These are phyloP conservation scores for Pristionchus fissidentatus DNA, from an alignment of 2,888 invertebrate species.

Conservation along the genomic window DNA sequence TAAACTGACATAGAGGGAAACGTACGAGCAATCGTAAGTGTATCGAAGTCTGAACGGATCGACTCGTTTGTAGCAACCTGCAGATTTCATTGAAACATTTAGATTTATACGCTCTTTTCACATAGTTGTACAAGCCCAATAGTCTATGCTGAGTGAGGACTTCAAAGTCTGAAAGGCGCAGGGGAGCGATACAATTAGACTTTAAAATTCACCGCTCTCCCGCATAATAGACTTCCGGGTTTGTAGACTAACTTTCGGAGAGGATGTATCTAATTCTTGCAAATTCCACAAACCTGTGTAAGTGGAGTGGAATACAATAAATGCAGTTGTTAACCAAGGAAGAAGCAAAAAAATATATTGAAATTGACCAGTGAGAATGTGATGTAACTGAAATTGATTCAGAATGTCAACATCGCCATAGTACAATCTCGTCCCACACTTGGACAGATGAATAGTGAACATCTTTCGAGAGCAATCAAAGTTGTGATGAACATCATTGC, in stretches of 20 bases:
- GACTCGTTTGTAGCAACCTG: slow-evolving; percentile 36
- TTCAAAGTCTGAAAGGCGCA: no score
- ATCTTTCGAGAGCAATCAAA: slow-evolving; percentile 3
- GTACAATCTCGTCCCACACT: neutral
- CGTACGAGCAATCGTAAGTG: slow-evolving; percentile 31
- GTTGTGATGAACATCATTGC: slow-evolving; percentile 31
- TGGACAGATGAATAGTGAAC: neutral
- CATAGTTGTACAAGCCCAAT: neutral
- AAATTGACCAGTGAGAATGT: neutral
- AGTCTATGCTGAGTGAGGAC: neutral
- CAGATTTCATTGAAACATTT: no score
- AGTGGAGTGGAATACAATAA: slow-evolving; percentile 16
- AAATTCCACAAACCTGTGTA: slow-evolving; percentile 1
- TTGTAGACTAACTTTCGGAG: no score
- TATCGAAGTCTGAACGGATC: slow-evolving; percentile 11
- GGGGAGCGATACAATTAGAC: no score
- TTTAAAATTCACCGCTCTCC: no score
- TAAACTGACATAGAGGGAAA: neutral
- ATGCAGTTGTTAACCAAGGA: neutral
- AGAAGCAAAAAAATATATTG: neutral
- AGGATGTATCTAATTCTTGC: neutral
- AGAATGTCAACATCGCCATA: neutral
- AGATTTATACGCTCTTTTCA: neutral
- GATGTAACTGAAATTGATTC: neutral
- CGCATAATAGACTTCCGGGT: no score